Percentiles rank a stretch among this genome's conserved stretches.
phyloP scores from a whole-genome alignment of 2,888 invertebrate genomes.

The Petrophora chlorosata region DNA sequence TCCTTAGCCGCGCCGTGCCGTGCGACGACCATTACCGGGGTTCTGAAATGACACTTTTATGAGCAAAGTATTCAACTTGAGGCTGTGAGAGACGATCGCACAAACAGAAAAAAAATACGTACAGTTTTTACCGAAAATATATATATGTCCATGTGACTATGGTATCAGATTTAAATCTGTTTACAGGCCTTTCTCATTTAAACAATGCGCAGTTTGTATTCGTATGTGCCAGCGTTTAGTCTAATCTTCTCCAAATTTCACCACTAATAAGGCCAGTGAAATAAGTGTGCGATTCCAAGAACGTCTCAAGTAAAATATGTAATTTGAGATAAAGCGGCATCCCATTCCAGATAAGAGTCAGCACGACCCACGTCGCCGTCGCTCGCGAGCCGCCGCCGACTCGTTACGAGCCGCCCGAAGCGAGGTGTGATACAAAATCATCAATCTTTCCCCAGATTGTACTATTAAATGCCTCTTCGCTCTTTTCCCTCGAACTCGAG shows the following conservation, averaged over 20 bases:
- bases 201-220: conserved; percentile 21
- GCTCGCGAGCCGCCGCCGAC: conserved; percentile 57
- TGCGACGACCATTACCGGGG: not conserved
- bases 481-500: conserved; percentile 80
- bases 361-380: conserved; percentile 77
- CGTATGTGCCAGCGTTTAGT: conserved; percentile 22
- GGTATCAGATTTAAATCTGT: not conserved
- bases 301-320: conserved; percentile 81
- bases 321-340: conserved; percentile 83
- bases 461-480: conserved; percentile 83
- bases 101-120: too few species aligned
- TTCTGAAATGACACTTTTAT: conserved; percentile 1
- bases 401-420: conserved; percentile 82
- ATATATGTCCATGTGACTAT: too few species aligned
- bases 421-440: conserved; percentile 84
- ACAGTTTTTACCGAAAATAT: too few species aligned
- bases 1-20: not conserved
- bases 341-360: conserved; percentile 81
- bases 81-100: not conserved
- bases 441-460: conserved; percentile 83
- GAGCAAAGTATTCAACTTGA: conserved; percentile 1
- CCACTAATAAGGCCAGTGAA: conserved; percentile 45
- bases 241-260: conserved; percentile 47
- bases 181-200: conserved; percentile 7
- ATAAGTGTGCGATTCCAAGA: conserved; percentile 68